Evolutionary conservation across 2,888 invertebrate genomes (phyloP).

Genomic region (Peribatodes rhomboidaria): DNA sequence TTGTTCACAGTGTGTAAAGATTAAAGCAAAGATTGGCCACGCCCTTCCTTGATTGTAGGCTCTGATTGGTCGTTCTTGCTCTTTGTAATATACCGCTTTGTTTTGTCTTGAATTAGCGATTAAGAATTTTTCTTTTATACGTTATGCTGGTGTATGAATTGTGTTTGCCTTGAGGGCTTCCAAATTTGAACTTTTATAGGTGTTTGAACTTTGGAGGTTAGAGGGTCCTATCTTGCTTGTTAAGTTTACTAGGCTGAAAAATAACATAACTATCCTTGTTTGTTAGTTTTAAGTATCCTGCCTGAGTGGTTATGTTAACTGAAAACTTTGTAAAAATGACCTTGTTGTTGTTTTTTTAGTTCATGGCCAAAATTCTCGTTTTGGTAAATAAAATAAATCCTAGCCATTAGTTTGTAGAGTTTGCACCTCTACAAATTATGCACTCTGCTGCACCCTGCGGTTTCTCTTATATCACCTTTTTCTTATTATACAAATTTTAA

Average conservation of each 20-base stretch:
- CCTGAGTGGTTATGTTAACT: no score
- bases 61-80: constrained; percentile 73
- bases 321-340: no score
- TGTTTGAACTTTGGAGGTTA: background rate
- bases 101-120: constrained; percentile 75
- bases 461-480: no score
- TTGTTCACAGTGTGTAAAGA: constrained; percentile 71
- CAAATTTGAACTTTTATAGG: constrained; percentile 8
- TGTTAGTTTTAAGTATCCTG: background rate
- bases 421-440: no score
- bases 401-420: no score
- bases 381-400: no score
- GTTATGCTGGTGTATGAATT: constrained; percentile 31
- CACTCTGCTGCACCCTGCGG: no score
- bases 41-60: constrained; percentile 69
- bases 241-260: background rate
- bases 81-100: constrained; percentile 77
- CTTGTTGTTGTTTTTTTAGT: no score
- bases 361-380: no score
- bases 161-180: constrained; percentile 10
- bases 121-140: constrained; percentile 48
- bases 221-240: background rate
- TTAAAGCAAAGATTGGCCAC: constrained; percentile 73
- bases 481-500: no score
- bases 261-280: background rate